Percentiles rank a stretch among this genome's conserved stretches.
Evolutionary conservation across 1,140 invertebrate genomes (phyloP).

Genomic region (Drosophila pseudoobscura): DNA sequence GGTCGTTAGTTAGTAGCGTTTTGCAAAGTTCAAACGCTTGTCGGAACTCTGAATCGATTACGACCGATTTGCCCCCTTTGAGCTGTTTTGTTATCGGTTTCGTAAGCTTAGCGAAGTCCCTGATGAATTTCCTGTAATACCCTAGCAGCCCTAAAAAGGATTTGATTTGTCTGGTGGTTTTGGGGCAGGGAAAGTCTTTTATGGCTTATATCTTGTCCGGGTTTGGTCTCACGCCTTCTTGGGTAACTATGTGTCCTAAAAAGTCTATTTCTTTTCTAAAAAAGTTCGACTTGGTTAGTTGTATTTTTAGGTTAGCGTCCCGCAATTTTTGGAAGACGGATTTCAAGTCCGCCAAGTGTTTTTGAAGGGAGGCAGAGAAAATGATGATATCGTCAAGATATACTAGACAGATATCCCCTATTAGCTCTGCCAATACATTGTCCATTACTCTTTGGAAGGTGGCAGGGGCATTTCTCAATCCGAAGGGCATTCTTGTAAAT

Average conservation of each 20-base stretch:
- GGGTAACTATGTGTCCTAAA: conserved; percentile 2
- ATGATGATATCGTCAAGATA: conserved; percentile 6
- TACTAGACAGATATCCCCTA: neutral
- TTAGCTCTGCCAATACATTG: too few relatives aligned
- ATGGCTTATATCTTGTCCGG: conserved; percentile 8
- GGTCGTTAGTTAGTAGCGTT: conserved; percentile 4
- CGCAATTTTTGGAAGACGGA: neutral
- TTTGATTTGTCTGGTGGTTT: neutral
- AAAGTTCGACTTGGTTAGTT: neutral
- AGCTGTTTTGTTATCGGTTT: conserved; percentile 1
- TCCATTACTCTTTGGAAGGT: neutral
- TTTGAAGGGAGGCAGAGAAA: neutral
- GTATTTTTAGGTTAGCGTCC: conserved; percentile 1
- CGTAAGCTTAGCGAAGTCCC: neutral
- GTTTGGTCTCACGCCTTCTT: conserved; percentile 1
- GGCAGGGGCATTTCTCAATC: too few relatives aligned
- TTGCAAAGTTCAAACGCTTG: conserved; percentile 9
- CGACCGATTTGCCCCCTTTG: neutral
- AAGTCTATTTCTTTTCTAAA: neutral
- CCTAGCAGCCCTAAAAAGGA: neutral
- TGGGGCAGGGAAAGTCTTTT: neutral
- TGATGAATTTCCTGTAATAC: conserved; percentile 1
- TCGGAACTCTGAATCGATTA: neutral
- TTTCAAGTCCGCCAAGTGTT: neutral
- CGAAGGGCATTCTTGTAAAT: neutral